These are phyloP conservation scores for Temnothorax nylanderi DNA, from an alignment of 1,140 invertebrate genomes.

Conservation along the genomic window DNA sequence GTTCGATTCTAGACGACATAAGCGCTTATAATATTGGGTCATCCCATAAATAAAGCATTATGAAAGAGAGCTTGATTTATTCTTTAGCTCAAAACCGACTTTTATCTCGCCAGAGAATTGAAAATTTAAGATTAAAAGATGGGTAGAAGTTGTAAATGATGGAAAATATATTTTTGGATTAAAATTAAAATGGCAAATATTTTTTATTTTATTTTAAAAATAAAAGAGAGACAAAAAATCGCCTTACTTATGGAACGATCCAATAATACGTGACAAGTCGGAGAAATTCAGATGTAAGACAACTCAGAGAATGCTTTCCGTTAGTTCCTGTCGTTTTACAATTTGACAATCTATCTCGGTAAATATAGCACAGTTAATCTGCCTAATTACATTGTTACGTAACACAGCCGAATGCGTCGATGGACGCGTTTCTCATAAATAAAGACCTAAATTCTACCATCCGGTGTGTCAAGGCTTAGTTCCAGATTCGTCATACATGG, in stretches of 20 bases:
- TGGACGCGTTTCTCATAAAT: neutral
- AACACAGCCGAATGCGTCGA: neutral
- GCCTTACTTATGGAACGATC: too few species aligned
- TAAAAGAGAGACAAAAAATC: too few species aligned
- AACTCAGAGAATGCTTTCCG: neutral
- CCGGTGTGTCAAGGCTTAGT: slow-evolving; percentile 9
- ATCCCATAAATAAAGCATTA: too few species aligned
- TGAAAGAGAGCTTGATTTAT: too few species aligned
- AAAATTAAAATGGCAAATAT: too few species aligned
- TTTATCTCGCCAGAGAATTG: too few species aligned
- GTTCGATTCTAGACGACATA: neutral
- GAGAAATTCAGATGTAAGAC: neutral
- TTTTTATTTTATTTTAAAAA: too few species aligned
- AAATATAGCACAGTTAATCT: neutral
- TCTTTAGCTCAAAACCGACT: too few species aligned
- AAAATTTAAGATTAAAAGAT: too few species aligned
- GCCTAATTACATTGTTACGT: neutral
- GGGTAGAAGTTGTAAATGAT: too few species aligned
- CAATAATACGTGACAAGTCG: neutral
- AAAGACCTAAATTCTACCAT: slow-evolving; percentile 7
- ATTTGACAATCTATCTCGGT: neutral
- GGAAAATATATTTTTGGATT: too few species aligned
- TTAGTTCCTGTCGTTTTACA: neutral
- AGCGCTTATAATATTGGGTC: too few species aligned
- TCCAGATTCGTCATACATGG: slow-evolving; percentile 16